Evolutionary conservation across 2,797 vertebrate genomes (phyloP).

Genomic region (Capromys pilorides): DNA sequence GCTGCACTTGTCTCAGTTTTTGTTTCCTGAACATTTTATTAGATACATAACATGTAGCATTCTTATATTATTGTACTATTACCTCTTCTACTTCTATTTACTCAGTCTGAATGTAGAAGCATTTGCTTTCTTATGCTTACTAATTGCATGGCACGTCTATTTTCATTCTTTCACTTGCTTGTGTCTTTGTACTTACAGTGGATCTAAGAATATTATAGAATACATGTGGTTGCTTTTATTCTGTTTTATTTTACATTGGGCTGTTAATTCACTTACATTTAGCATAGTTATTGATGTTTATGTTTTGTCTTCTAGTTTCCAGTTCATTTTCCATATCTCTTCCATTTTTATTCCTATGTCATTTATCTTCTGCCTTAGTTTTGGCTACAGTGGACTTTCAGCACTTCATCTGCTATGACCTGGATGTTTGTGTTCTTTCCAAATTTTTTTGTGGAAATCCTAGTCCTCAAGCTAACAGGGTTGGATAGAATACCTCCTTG

Average conservation of each 20-base stretch:
- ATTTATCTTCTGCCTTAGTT: not conserved
- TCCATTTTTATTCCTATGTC: not conserved
- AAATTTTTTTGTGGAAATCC: not conserved
- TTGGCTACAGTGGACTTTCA: not conserved
- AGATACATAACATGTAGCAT: not conserved
- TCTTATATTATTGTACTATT: not conserved
- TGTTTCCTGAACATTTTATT: not conserved
- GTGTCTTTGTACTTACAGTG: not conserved
- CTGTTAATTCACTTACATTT: not conserved
- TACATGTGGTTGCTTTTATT: not conserved
- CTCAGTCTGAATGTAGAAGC: not conserved
- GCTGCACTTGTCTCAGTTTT: not conserved
- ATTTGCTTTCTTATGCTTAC: not conserved
- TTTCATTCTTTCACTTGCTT: not conserved
- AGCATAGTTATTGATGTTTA: not conserved
- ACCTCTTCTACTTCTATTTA: not conserved
- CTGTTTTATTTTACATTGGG: not conserved
- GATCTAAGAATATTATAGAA: not conserved
- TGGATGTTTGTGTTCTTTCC: not conserved
- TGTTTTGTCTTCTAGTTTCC: not conserved
- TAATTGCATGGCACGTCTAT: not conserved
- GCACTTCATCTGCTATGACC: not conserved
- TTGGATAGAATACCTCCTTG: not conserved
- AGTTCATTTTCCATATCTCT: not conserved
- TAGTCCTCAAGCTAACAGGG: not conserved